Conservation (phyloP, 1,140 invertebrate species). For the Gyrodactylus bullatarudis region DNA sequence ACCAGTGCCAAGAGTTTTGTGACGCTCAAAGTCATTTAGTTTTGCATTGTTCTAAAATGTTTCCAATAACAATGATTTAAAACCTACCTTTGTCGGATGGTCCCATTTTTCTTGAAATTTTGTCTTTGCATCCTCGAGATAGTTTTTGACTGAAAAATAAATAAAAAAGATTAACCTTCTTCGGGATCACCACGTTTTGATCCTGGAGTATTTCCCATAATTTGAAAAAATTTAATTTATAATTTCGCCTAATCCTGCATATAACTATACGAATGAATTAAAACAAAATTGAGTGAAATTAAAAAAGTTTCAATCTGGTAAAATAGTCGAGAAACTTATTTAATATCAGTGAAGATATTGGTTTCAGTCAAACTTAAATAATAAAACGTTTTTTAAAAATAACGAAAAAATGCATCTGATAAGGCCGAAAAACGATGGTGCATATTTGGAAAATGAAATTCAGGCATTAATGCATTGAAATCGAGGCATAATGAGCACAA, state of each 20-base stretch:
- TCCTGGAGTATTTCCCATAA: background rate
- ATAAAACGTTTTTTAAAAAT: no score
- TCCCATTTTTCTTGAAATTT: constrained; percentile 4
- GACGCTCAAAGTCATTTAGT: constrained; percentile 84
- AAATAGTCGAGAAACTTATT: no score
- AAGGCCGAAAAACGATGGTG: no score
- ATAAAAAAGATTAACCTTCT: background rate
- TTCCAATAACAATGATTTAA: background rate
- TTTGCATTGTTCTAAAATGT: background rate
- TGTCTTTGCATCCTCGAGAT: constrained; percentile 4
- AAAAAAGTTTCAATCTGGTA: no score
- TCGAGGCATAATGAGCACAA: no score
- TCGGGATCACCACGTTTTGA: background rate
- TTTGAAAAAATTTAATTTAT: background rate
- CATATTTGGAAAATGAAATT: no score
- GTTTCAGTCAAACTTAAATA: no score
- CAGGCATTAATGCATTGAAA: no score
- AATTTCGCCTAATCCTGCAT: background rate
- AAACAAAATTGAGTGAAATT: no score
- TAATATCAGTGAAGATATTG: no score
- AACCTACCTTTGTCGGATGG: background rate
- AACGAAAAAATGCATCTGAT: no score
- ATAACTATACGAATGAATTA: background rate
- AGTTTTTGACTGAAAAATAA: background rate
- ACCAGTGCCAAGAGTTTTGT: constrained; percentile 92